Evolutionary conservation across 1,140 invertebrate species (phyloP).

Genomic region (Caligus rogercresseyi): DNA sequence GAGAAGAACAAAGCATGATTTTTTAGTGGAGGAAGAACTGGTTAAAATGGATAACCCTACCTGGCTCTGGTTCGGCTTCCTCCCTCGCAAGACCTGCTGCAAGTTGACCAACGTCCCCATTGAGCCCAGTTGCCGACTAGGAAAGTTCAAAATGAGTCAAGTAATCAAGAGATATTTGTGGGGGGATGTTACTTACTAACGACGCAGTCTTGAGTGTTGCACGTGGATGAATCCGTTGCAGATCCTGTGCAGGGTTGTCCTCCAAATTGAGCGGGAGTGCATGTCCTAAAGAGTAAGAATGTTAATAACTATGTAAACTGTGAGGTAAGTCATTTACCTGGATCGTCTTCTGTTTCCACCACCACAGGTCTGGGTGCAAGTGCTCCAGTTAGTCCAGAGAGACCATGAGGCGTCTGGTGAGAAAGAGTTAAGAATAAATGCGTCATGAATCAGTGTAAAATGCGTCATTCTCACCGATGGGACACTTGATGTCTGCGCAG

Average conservation of each 20-base stretch:
- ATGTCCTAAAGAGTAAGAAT: not conserved
- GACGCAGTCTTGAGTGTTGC: slow-evolving; percentile 12
- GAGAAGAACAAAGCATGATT: not conserved
- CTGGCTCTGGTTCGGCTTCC: slow-evolving; percentile 24
- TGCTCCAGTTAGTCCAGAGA: slow-evolving; percentile 30
- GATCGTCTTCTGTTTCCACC: slow-evolving; percentile 35
- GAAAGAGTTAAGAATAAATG: not conserved
- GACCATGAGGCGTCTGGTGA: slow-evolving; percentile 26
- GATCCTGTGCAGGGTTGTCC: slow-evolving; percentile 28
- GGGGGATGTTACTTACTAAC: not conserved
- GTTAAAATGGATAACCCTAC: too few species aligned
- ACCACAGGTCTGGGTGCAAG: slow-evolving; percentile 36
- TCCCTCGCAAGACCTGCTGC: slow-evolving; percentile 28
- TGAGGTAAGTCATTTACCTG: slow-evolving; percentile 29
- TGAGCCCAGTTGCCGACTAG: slow-evolving; percentile 29
- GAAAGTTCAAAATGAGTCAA: not conserved
- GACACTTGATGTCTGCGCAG: slow-evolving; percentile 7
- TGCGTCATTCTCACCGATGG: not conserved
- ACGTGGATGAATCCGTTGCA: slow-evolving; percentile 30
- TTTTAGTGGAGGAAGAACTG: not conserved
- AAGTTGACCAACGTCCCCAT: slow-evolving; percentile 31
- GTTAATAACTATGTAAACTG: slow-evolving; percentile 22
- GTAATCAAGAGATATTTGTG: not conserved
- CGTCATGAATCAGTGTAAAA: not conserved
- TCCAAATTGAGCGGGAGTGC: slow-evolving; percentile 22